These are phyloP conservation scores for Macropodus opercularis DNA, from an alignment of 2,797 vertebrate genomes.

Conservation along the genomic window DNA sequence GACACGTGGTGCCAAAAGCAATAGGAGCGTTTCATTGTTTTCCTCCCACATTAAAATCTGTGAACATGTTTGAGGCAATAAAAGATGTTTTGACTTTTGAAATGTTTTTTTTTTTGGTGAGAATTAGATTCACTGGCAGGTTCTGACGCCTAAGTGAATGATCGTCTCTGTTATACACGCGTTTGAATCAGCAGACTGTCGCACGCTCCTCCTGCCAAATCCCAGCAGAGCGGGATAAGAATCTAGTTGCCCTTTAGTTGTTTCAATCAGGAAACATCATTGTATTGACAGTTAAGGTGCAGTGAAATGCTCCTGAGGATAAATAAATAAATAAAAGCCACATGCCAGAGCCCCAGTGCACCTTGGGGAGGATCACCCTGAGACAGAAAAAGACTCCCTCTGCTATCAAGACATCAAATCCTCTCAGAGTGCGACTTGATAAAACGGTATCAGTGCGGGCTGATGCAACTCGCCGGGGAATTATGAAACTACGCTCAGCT, in stretches of 20 bases:
- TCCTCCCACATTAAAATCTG: constrained; percentile 7
- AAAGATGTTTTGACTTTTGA: constrained; percentile 4
- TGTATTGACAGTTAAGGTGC: constrained; percentile 34
- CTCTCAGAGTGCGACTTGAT: constrained; percentile 50
- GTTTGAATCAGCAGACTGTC: constrained; percentile 25
- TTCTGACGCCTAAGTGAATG: background rate
- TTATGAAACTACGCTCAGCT: constrained; percentile 76
- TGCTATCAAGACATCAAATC: constrained; percentile 49
- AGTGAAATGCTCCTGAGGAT: constrained; percentile 15
- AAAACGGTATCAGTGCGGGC: constrained; percentile 68
- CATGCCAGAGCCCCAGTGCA: constrained; percentile 6
- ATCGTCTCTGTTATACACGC: constrained; percentile 1
- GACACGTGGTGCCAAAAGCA: constrained; percentile 7
- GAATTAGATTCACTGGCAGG: background rate
- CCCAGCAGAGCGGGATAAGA: background rate
- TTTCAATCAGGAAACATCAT: constrained; percentile 11
- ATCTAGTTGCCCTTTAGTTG: constrained; percentile 19
- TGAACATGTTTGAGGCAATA: background rate
- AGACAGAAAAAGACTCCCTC: constrained; percentile 37
- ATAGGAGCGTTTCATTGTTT: constrained; percentile 17
- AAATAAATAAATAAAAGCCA: constrained; percentile 15
- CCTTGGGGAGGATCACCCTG: constrained; percentile 14
- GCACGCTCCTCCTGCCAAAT: background rate
- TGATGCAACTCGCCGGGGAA: constrained; percentile 74
- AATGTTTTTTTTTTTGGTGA: too few species aligned